Evolutionary conservation across 2,888 invertebrate genomes (phyloP).

Genomic region (Automeris io): DNA sequence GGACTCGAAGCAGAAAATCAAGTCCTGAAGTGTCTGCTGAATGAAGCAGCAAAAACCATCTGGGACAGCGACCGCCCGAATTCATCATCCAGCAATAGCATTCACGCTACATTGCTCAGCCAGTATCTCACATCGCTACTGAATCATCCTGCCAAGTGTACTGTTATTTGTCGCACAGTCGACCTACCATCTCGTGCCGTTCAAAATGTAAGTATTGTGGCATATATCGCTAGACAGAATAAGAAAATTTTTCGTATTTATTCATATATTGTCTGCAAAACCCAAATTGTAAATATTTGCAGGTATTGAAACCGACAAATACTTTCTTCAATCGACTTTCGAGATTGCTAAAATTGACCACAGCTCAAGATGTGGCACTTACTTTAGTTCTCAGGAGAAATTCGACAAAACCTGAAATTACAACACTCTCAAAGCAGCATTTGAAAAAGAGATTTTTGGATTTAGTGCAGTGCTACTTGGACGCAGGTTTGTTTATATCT

Average conservation of each 20-base stretch:
- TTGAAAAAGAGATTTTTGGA: conserved; percentile 89
- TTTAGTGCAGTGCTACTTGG: conserved; percentile 90
- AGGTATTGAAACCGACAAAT: conserved; percentile 87
- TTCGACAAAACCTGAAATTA: conserved; percentile 86
- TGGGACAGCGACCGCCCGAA: conserved; percentile 78
- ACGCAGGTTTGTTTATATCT: no score
- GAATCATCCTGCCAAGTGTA: conserved; percentile 90
- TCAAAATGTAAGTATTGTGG: conserved; percentile 80
- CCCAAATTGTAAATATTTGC: no score
- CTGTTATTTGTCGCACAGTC: conserved; percentile 91
- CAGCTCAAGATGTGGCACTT: conserved; percentile 94
- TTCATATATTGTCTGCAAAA: no score
- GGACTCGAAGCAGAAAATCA: conserved; percentile 98
- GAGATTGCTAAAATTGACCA: conserved; percentile 89
- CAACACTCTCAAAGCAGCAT: conserved; percentile 85
- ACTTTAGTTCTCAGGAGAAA: conserved; percentile 89
- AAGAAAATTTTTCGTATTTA: no score
- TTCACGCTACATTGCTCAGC: conserved; percentile 79
- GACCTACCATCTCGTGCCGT: conserved; percentile 86
- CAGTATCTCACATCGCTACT: conserved; percentile 82
- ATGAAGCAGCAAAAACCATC: conserved; percentile 86
- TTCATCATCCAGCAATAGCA: conserved; percentile 84
- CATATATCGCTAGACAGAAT: no score
- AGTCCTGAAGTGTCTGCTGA: conserved; percentile 95
- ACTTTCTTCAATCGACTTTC: conserved; percentile 90